phyloP scores from a whole-genome alignment of 2,113 vertebrate genomes.

The Myodes glareolus region DNA sequence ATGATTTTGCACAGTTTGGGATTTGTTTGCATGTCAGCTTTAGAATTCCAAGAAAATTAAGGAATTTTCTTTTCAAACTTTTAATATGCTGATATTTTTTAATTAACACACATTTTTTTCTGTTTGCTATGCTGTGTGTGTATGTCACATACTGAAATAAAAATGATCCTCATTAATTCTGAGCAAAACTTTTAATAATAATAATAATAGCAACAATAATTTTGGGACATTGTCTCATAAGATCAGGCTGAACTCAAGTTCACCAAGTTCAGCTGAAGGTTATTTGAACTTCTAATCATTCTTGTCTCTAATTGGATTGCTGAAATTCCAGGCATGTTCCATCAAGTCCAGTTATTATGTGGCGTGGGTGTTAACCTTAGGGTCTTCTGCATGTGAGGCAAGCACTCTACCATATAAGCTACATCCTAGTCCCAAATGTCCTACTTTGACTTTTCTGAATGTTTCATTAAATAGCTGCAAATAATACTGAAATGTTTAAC shows the following conservation, averaged over 20 bases:
- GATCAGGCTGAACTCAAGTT: background rate
- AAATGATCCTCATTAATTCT: background rate
- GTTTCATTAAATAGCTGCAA: background rate
- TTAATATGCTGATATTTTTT: background rate
- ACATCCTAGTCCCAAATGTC: too few species aligned
- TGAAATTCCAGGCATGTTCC: too few species aligned
- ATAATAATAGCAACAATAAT: background rate
- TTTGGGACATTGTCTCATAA: background rate
- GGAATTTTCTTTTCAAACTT: background rate
- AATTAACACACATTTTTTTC: background rate
- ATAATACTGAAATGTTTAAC: background rate
- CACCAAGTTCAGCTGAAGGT: background rate
- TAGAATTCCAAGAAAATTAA: background rate
- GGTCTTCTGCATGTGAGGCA: background rate
- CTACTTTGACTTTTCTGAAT: background rate
- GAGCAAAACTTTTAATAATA: background rate
- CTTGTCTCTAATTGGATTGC: background rate
- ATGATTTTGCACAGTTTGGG: background rate
- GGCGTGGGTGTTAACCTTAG: background rate
- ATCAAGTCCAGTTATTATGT: background rate
- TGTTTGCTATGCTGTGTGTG: background rate
- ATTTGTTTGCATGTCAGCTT: background rate
- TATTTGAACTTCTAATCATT: background rate
- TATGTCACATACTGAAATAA: background rate
- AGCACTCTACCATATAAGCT: background rate